phyloP scores from a whole-genome alignment of 2,113 vertebrate species.

The Brachionichthys hirsutus region DNA sequence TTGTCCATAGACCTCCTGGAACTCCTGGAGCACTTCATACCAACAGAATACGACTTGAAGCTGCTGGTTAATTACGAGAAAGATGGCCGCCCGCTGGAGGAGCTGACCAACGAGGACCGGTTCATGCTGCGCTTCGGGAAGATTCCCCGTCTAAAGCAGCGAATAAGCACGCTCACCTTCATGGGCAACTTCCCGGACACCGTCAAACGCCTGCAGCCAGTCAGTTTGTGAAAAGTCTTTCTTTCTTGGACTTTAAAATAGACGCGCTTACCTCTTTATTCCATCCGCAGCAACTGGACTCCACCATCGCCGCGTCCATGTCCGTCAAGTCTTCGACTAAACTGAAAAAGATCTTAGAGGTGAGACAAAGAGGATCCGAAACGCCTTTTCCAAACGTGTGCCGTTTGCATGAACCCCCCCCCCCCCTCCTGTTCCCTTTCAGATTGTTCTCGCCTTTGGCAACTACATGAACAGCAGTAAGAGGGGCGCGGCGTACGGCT shows the following conservation, averaged over 20 bases:
- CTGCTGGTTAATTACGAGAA: conserved; percentile 87
- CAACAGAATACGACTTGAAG: conserved; percentile 88
- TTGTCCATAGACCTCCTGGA: conserved; percentile 93
- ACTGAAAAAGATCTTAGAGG: conserved; percentile 94
- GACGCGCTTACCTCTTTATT: conserved; percentile 10
- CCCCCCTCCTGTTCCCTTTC: conserved; percentile 2
- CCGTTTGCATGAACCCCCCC: not conserved
- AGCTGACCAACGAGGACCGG: conserved; percentile 86
- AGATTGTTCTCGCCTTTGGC: conserved; percentile 96
- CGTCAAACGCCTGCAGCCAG: conserved; percentile 87
- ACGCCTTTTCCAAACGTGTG: not conserved
- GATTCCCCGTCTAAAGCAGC: conserved; percentile 87
- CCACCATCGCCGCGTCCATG: conserved; percentile 91
- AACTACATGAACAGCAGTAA: conserved; percentile 99
- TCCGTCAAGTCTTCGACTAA: conserved; percentile 92
- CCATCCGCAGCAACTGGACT: conserved; percentile 87
- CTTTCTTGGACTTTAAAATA: not conserved
- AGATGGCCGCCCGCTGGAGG: conserved; percentile 82
- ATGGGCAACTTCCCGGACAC: conserved; percentile 92
- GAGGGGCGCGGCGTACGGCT: conserved; percentile 89
- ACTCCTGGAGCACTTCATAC: conserved; percentile 88
- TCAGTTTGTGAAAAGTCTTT: conserved; percentile 53
- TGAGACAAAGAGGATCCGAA: conserved; percentile 58
- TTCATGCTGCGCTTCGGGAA: conserved; percentile 91
- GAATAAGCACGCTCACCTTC: conserved; percentile 91